Conservation (phyloP, 2,797 vertebrate species). For the Pangasius sanitwongsei region DNA sequence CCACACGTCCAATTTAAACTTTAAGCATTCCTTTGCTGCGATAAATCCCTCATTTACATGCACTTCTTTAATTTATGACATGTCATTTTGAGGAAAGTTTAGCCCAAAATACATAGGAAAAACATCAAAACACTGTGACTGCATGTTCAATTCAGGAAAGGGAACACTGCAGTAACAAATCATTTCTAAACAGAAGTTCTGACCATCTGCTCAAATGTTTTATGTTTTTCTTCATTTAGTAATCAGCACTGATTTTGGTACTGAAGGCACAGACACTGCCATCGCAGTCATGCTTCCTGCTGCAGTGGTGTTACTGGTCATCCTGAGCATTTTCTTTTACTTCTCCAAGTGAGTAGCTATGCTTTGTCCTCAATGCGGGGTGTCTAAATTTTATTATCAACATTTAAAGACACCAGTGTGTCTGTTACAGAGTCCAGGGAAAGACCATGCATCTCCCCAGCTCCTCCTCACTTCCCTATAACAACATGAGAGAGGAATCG, state of each 20-base stretch:
- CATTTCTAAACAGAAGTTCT: neutral
- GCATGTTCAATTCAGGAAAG: neutral
- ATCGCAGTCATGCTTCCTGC: conserved; percentile 89
- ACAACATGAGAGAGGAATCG: conserved; percentile 93
- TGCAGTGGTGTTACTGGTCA: conserved; percentile 81
- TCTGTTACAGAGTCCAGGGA: conserved; percentile 82
- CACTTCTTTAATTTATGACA: neutral
- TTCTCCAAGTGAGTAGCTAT: conserved; percentile 85
- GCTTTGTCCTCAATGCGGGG: neutral
- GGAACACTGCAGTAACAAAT: neutral
- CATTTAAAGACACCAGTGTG: neutral
- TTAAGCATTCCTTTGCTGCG: neutral
- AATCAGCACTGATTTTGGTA: conserved; percentile 77
- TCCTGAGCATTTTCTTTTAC: conserved; percentile 89
- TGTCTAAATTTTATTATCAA: neutral
- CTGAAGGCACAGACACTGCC: conserved; percentile 84
- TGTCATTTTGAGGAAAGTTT: neutral
- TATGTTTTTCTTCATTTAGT: conserved; percentile 58
- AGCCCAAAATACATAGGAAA: neutral
- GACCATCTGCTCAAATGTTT: conserved; percentile 19
- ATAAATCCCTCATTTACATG: neutral
- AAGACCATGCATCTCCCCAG: conserved; percentile 83
- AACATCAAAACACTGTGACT: neutral
- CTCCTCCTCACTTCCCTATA: conserved; percentile 80
- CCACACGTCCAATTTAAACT: neutral